Evolutionary conservation across 2,113 vertebrate genomes (phyloP).

Genomic region (Xenopus laevis): DNA sequence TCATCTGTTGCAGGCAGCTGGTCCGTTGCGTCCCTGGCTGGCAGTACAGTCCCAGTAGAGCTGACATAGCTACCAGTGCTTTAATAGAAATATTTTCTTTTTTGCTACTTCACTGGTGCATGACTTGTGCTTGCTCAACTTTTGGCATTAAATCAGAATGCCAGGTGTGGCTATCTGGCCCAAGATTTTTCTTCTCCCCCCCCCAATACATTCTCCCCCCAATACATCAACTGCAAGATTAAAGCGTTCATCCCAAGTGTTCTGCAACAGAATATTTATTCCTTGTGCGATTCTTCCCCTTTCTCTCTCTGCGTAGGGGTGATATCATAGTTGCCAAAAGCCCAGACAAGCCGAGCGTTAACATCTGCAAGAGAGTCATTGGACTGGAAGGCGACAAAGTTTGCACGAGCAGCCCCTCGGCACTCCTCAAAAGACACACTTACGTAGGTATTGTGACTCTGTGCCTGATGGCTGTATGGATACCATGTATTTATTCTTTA

Average conservation of each 20-base stretch:
- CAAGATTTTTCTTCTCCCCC: no score
- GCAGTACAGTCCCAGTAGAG: conserved; percentile 35
- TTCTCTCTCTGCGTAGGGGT: conserved; percentile 67
- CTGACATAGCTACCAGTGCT: not conserved
- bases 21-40: conserved; percentile 8
- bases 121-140: conserved; percentile 1
- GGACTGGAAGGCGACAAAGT: conserved; percentile 96
- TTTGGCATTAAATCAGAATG: conserved; percentile 29
- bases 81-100: conserved; percentile 9
- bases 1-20: conserved; percentile 22
- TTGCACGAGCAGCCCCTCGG: conserved; percentile 78
- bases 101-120: conserved; percentile 33
- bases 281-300: not conserved
- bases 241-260: no score
- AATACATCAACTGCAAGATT: no score
- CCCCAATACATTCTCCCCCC: no score
- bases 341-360: conserved; percentile 85
- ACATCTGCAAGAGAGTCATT: conserved; percentile 96
- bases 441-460: conserved; percentile 79
- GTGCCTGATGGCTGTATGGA: not conserved
- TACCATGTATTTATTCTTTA: not conserved
- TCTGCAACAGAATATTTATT: no score
- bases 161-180: conserved; percentile 24
- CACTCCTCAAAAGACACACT: conserved; percentile 82
- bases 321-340: conserved; percentile 93